Evolutionary conservation across 2,797 vertebrate genomes (phyloP), one percentile per base, ranked within the genome.

Genomic region (Momotus momota): DNA sequence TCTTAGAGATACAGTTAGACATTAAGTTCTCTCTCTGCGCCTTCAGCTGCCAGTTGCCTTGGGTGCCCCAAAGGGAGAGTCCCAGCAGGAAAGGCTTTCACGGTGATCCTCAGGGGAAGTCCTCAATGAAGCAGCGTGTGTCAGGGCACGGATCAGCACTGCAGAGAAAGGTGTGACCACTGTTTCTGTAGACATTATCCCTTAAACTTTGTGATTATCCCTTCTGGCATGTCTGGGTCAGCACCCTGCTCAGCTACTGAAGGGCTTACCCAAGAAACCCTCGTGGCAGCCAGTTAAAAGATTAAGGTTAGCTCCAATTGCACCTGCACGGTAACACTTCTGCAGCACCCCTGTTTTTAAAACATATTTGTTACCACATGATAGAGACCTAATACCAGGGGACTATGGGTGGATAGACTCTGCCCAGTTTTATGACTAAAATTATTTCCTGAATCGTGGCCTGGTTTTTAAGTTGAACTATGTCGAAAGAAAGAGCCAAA

Each of bases 401-500:
- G 10, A 85, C 67, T 15, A 70, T 14, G 70, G 70, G 92, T 69
- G 58, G 85, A 86, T 17, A 27, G 54, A 54, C 88, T 79, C 94
- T 73, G 70, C 92, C 92, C 77, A 54, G 86, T 93, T 86, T 83
- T 83, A 81, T 25, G 54, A 94, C 54, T 67, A 43, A 83, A 91
- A 86, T 88, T 54, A 35, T 58, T 79, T 55, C 82, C 38, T 66
- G 84, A 75, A 71, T 40, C 12, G 0, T 21, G 77, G 77, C 90
- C 88, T 69, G 43, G 6, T 73, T 94, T 89, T 82, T 41, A 64
- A 58, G 82, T 17, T 23, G 62, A 65, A 65, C 5, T 9, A 54
- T 86, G 93, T 70, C 51, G 92, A 95, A 96, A 96, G 84, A 65
- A 78, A 58, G 70, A 93, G 23, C 74, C 74, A 70, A 93, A 77